Evolutionary conservation across 1,140 invertebrate genomes (phyloP).

Genomic region (Meteorus sp.): DNA sequence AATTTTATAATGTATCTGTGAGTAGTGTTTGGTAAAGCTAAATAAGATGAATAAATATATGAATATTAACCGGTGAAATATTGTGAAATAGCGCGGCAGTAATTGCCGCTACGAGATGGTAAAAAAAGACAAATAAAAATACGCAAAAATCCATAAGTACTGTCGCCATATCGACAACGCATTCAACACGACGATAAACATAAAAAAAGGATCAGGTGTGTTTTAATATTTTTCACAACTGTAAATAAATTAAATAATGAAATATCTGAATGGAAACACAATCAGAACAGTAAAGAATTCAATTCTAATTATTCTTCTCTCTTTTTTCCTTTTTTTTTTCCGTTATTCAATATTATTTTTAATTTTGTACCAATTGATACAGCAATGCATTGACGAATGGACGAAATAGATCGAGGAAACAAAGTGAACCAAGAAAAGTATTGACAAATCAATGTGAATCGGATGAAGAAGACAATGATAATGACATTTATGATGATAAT

Average conservation of each 20-base stretch:
- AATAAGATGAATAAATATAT: conserved; percentile 46
- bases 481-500: background rate
- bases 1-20: no score
- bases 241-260: no score
- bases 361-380: conserved; percentile 18
- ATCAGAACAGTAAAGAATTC: no score
- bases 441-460: conserved; percentile 19
- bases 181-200: conserved; percentile 26
- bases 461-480: conserved; percentile 7
- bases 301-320: no score
- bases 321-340: background rate
- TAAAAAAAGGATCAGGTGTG: conserved; percentile 34
- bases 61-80: conserved; percentile 45
- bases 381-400: conserved; percentile 19
- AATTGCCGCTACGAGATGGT: conserved; percentile 59
- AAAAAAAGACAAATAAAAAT: conserved; percentile 35
- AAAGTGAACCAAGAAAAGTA: conserved; percentile 54
- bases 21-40: no score
- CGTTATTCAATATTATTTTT: background rate
- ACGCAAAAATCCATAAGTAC: conserved; percentile 12
- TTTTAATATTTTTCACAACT: no score
- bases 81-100: conserved; percentile 56
- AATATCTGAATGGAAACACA: no score
- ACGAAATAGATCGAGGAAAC: conserved; percentile 50
- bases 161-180: no score